Base-by-base conservation (phyloP, 2,797 vertebrate genomes). In the Helicolenus hilgendorfi region DNA sequence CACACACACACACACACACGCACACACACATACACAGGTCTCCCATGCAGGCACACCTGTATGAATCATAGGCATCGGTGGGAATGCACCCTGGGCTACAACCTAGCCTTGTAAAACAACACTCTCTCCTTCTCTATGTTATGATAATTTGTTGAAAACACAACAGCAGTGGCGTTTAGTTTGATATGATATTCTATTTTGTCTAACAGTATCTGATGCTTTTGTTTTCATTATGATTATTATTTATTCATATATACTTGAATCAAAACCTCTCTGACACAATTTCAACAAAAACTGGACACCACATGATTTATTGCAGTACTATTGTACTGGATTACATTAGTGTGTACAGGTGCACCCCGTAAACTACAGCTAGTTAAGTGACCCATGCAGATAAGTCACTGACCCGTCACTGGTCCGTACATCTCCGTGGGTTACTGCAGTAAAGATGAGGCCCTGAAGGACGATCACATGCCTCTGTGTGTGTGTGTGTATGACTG, bases 1-100 rank as follows among this genome's bases (percentile, higher is more conserved):
- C 49, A 4, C 14, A 41, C 38, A 5, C 33, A 35, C 33, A 3
- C 38, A 41, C 4, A 41, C 0, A 22, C 10, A 53, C 63, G 58
- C 65, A 70, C 35, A 67, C 7, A 29, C 26, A 27, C 20, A 11
- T 14, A 83, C 35, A 36, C 5, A 69, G 49, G 27, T 76, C 55
- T 79, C 63, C 63, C 31, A 58, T 75, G 76, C 9, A 82, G 69
- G 33, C 79, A 92, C 88, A 93, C 89, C 89, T 91, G 84, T 87
- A 63, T 76, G 85, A 82, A 82, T 80, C 56, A 68, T 64, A 77
- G 67, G 36, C 36, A 83, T 45, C 59, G 64, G 45, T 65, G 81
- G 73, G 79, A 92, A 86, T 89, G 77, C 63, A 89, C 77, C 70
- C 53, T 60, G 41, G 75, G 80, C 77, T 74, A 77, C 20, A 62